phyloP scores from a whole-genome alignment of 2,888 invertebrate genomes.

The Pardosa pseudoannulata region DNA sequence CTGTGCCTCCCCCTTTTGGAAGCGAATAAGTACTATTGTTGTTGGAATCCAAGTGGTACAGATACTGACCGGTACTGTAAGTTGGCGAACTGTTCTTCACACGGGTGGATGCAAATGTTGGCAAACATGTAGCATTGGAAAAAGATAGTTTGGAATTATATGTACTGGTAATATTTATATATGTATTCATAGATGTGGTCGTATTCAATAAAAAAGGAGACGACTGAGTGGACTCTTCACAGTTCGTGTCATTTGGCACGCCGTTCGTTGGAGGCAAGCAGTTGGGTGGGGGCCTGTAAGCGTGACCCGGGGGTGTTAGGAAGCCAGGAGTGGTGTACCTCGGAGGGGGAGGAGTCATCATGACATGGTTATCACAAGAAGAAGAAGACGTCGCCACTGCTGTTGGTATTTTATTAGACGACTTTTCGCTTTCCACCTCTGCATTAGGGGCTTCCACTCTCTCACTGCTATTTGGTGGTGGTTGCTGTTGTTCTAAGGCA shows the following conservation, averaged over 20 bases:
- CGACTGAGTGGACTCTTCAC: slow-evolving; percentile 67
- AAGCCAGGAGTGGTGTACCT: slow-evolving; percentile 40
- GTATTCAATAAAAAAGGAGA: slow-evolving; percentile 75
- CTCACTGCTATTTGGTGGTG: too few species aligned
- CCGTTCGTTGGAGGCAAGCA: slow-evolving; percentile 70
- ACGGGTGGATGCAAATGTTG: slow-evolving; percentile 57
- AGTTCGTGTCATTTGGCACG: slow-evolving; percentile 52
- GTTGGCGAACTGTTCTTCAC: slow-evolving; percentile 46
- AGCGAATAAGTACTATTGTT: slow-evolving; percentile 43
- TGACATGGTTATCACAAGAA: slow-evolving; percentile 44
- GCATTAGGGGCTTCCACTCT: slow-evolving; percentile 34
- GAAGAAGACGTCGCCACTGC: too few species aligned
- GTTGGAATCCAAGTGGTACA: slow-evolving; percentile 21
- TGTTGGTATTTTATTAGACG: slow-evolving; percentile 30
- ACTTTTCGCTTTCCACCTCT: slow-evolving; percentile 14
- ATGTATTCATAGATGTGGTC: slow-evolving; percentile 75
- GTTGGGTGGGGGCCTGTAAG: slow-evolving; percentile 43
- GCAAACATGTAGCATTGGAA: slow-evolving; percentile 69
- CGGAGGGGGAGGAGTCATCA: slow-evolving; percentile 33
- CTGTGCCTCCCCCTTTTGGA: slow-evolving; percentile 69
- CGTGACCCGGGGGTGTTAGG: slow-evolving; percentile 24
- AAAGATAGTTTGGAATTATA: slow-evolving; percentile 70
- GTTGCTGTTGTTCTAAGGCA: slow-evolving; percentile 65
- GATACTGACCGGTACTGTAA: slow-evolving; percentile 31
- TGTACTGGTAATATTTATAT: slow-evolving; percentile 74